Evolutionary conservation across 2,113 vertebrate species (phyloP).

Genomic region (Aegithalos caudatus): DNA sequence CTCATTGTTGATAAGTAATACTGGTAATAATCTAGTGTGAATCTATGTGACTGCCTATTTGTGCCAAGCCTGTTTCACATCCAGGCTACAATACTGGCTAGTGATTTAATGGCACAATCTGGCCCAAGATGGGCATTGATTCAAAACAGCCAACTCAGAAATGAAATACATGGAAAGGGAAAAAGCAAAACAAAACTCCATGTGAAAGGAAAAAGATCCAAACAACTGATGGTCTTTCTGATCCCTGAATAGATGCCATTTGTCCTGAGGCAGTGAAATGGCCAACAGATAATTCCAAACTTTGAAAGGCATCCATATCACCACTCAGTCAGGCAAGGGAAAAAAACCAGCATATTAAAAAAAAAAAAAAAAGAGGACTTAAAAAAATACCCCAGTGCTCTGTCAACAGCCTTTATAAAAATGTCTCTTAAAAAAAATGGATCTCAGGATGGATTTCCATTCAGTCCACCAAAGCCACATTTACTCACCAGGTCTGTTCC

Average conservation of each 20-base stretch:
- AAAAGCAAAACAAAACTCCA: constrained; percentile 61
- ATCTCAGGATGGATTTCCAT: neutral
- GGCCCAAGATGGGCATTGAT: constrained; percentile 34
- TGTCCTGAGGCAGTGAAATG: constrained; percentile 49
- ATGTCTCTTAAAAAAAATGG: neutral
- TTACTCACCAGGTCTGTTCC: neutral
- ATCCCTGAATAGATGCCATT: constrained; percentile 31
- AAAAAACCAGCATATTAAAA: neutral
- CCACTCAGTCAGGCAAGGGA: neutral
- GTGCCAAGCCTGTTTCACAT: neutral
- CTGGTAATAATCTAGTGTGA: neutral
- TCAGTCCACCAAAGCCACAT: neutral
- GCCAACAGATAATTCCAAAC: constrained; percentile 41
- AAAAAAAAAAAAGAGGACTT: neutral
- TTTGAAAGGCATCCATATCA: constrained; percentile 44
- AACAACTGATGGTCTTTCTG: constrained; percentile 54
- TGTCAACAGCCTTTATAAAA: constrained; percentile 16
- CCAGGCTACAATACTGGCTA: neutral
- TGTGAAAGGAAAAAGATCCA: constrained; percentile 55
- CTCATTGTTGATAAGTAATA: neutral
- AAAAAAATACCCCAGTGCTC: neutral
- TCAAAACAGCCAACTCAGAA: constrained; percentile 43
- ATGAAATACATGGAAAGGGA: constrained; percentile 34
- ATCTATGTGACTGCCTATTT: neutral
- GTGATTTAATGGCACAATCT: constrained; percentile 48